Conservation (phyloP, 2,113 vertebrate genomes). For the Nannobrachium achirus region DNA sequence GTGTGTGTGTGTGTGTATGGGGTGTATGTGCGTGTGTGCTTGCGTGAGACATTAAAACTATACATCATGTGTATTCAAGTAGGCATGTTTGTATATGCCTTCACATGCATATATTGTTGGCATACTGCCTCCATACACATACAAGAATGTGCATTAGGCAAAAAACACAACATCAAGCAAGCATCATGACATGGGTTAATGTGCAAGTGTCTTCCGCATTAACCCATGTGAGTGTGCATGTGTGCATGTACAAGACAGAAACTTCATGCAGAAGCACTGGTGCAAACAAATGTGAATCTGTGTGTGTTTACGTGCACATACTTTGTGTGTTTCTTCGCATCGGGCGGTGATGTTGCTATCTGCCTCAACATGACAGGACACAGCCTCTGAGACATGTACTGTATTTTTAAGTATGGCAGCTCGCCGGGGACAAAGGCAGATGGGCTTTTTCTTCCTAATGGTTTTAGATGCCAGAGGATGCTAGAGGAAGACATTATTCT, state of each 20-base stretch:
- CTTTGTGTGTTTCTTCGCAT: no score
- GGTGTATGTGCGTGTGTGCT: not conserved
- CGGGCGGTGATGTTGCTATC: slow-evolving; percentile 19
- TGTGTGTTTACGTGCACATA: not conserved
- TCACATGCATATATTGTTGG: no score
- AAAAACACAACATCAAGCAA: no score
- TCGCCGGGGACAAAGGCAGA: slow-evolving; percentile 51
- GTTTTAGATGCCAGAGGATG: slow-evolving; percentile 47
- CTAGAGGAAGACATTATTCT: slow-evolving; percentile 63
- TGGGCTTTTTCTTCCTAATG: slow-evolving; percentile 61
- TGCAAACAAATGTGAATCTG: not conserved
- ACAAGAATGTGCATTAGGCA: no score
- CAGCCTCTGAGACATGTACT: slow-evolving; percentile 52
- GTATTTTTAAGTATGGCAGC: slow-evolving; percentile 68
- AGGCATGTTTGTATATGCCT: no score
- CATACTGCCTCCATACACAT: no score
- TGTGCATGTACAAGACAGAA: not conserved
- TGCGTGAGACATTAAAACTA: no score
- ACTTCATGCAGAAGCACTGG: not conserved
- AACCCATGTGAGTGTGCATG: not conserved
- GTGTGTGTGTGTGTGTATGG: not conserved
- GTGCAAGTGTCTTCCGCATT: not conserved
- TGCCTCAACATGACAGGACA: slow-evolving; percentile 39
- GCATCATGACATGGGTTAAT: not conserved
- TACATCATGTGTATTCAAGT: no score